Evolutionary conservation across 2,797 vertebrate genomes (phyloP).

Genomic region (Mormyrops boulengeri): DNA sequence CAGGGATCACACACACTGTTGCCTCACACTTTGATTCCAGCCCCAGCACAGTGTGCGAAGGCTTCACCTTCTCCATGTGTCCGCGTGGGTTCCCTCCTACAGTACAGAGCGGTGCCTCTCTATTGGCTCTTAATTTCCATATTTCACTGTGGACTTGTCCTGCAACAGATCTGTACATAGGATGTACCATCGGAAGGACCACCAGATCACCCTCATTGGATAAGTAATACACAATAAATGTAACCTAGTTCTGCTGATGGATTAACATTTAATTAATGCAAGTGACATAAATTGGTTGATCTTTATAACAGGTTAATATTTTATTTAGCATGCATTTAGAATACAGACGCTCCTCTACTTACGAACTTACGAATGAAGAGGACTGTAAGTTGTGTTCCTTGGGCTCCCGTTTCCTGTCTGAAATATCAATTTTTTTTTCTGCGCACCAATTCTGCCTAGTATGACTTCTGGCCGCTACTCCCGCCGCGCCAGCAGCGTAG

Average conservation of each 20-base stretch:
- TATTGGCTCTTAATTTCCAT: neutral
- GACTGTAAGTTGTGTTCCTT: no score
- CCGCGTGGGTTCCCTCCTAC: neutral
- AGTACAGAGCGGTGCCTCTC: neutral
- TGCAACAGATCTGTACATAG: neutral
- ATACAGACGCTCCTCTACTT: neutral
- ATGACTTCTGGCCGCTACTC: no score
- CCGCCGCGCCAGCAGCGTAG: no score
- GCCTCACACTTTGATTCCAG: neutral
- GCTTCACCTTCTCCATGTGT: neutral
- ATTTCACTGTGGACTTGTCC: neutral
- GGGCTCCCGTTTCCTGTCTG: no score
- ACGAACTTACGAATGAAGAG: no score
- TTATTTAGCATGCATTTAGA: neutral
- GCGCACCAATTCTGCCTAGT: no score
- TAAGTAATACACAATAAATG: neutral
- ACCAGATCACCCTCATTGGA: neutral
- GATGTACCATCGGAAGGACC: no score
- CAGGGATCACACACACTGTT: neutral
- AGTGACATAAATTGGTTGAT: neutral
- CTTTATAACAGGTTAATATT: neutral
- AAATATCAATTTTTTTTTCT: no score
- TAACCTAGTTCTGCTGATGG: neutral
- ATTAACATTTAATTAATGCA: neutral
- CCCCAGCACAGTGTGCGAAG: neutral